A percentile compares a stretch with the other conserved stretches of the same genome.
These are phyloP conservation scores for Prionace glauca DNA, from an alignment of 2,797 vertebrate genomes.

Conservation along the genomic window DNA sequence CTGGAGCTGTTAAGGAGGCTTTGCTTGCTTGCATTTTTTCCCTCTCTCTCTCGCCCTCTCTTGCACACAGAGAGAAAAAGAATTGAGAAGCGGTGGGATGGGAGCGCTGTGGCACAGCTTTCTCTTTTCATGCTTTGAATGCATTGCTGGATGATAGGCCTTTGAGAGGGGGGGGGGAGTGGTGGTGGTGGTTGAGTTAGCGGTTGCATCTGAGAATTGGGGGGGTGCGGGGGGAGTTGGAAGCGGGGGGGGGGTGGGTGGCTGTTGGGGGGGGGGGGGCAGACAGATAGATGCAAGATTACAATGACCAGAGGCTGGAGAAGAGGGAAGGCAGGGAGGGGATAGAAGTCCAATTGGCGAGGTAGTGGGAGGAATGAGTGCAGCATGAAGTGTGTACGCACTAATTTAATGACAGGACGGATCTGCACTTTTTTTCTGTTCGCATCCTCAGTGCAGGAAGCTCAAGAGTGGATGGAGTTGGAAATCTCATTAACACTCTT, in stretches of 20 bases:
- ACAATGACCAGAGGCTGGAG: not conserved
- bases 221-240: too few species aligned
- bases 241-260: too few species aligned
- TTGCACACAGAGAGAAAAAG: constrained; percentile 15
- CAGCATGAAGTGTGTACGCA: constrained; percentile 22
- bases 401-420: constrained; percentile 24
- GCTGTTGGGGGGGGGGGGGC: too few species aligned
- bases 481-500: constrained; percentile 16
- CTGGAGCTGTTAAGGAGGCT: not conserved
- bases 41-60: constrained; percentile 6
- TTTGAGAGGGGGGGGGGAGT: not conserved
- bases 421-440: constrained; percentile 29
- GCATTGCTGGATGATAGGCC: constrained; percentile 35
- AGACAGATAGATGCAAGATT: not conserved
- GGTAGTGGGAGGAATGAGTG: not conserved
- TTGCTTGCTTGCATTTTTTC: not conserved
- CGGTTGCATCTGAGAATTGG: not conserved
- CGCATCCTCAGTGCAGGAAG: constrained; percentile 17
- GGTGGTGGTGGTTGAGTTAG: not conserved
- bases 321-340: not conserved
- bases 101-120: constrained; percentile 15
- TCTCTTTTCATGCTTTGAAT: constrained; percentile 21
- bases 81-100: constrained; percentile 1
- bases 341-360: not conserved
- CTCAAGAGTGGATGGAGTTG: constrained; percentile 20